Evolutionary conservation across 2,888 invertebrate genomes (phyloP), one percentile per base, ranked within the genome.

Genomic region (Metopia argyrocephala): DNA sequence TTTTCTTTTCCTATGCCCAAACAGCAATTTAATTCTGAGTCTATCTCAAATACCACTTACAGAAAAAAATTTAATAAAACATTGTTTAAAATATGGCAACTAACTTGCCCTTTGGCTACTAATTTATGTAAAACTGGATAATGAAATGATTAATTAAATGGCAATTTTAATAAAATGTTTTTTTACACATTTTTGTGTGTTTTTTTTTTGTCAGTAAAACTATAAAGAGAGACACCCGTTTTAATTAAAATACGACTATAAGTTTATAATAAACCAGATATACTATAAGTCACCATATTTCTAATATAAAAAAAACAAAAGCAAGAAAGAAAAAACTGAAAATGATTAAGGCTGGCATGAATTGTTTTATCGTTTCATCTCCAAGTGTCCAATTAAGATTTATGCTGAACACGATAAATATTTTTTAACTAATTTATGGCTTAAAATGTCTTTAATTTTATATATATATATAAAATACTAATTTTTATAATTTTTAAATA

Each of bases 331-430:
- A 48, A 9, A 45, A 57, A 59, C 28, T 9, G 45, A 54, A 73
- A 65, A 66, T 31, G 6, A 48, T 57, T 57, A 20, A 7, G 27
- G 3, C 31, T 65, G 74, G 56, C 64, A 65, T 56, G 27, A 64
- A n/a, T 50, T 61, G 12, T 71, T 65, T 76, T 75, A 76, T 76
- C 69, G 56, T 61, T 50, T 21, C 69, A 78, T 81, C 65, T 68
- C 12, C 25, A 62, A 38, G 48, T 62, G 76, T 54, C 76, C 71
- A 73, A 69, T 81, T 70, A 78, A 81, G 78, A 81, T 81, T 81
- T 81, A 81, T 81, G 78, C 61, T 74, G 52, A 56, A 78, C 69
- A 81, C 70, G 74, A 81, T 78, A 81, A 76, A 56, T 56, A 80
- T 66, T 62, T 62, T 45, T 27, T 12, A 20, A 62, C 38, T 76